Conservation (phyloP, 2,888 invertebrate genomes). For the Doris montereyensis region DNA sequence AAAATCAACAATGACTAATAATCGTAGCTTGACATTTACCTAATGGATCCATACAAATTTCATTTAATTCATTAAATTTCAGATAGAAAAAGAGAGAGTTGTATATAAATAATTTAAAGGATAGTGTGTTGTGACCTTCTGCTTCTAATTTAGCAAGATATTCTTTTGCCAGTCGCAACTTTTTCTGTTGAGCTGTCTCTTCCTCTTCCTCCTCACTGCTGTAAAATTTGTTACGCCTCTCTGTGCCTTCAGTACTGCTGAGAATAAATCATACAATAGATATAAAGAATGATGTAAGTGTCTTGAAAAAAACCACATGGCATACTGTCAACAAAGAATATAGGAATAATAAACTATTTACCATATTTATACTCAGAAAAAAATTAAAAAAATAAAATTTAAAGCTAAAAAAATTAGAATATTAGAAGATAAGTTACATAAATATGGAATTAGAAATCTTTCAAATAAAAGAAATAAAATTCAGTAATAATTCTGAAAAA, state of each 20-base stretch:
- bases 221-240: constrained; percentile 42
- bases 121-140: constrained; percentile 76
- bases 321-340: not conserved
- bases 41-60: too few species aligned
- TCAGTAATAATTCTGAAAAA: too few species aligned
- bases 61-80: too few species aligned
- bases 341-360: not conserved
- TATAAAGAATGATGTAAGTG: not conserved
- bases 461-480: too few species aligned
- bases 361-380: not conserved
- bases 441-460: not conserved
- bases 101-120: not conserved
- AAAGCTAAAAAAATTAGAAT: not conserved
- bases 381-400: not conserved
- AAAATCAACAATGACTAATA: too few species aligned
- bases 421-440: not conserved
- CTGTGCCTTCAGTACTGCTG: constrained; percentile 43
- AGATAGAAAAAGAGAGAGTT: not conserved
- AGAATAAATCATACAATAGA: too few species aligned
- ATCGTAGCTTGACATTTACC: not conserved
- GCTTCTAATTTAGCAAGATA: constrained; percentile 89
- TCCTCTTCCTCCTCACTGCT: constrained; percentile 62
- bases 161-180: constrained; percentile 89
- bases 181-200: constrained; percentile 84
- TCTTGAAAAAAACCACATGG: not conserved